Evolutionary conservation across 2,797 vertebrate species (phyloP).

Genomic region (Dermochelys coriacea): DNA sequence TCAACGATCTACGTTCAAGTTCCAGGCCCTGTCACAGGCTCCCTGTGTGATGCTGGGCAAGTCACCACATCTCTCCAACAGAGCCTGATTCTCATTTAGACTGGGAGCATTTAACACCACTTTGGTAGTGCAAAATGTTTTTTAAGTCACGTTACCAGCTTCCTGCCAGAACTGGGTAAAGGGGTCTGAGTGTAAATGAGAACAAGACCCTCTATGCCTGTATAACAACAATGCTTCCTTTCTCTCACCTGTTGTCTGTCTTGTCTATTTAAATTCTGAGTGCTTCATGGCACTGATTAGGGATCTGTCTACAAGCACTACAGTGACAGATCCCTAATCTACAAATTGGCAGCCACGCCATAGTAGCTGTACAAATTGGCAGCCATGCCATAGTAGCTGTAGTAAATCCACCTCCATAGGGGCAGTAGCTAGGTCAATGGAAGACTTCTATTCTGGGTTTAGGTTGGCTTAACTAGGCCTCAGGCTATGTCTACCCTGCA

Average conservation of each 20-base stretch:
- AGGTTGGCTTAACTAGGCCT: too few species aligned
- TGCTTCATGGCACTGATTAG: background rate
- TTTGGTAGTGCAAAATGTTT: background rate
- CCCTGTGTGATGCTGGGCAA: background rate
- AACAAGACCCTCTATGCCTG: background rate
- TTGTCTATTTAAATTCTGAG: background rate
- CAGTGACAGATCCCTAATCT: too few species aligned
- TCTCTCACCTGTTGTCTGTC: background rate
- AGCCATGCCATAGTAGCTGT: too few species aligned
- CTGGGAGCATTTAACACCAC: too few species aligned
- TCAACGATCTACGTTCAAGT: background rate
- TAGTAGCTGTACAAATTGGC: too few species aligned
- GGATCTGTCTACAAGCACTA: background rate
- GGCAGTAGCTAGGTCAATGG: too few species aligned
- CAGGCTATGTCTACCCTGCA: too few species aligned
- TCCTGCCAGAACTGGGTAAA: rapidly evolving
- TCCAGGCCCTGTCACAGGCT: rapidly evolving
- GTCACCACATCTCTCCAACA: too few species aligned
- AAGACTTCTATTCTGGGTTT: too few species aligned
- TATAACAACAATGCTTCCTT: background rate
- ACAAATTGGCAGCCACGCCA: too few species aligned
- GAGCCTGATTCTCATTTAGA: background rate
- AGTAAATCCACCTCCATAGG: too few species aligned
- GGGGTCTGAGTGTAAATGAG: background rate
- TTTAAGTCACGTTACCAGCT: background rate